phyloP scores from a whole-genome alignment of 2,888 invertebrate species.

The Drosophila mimica region DNA sequence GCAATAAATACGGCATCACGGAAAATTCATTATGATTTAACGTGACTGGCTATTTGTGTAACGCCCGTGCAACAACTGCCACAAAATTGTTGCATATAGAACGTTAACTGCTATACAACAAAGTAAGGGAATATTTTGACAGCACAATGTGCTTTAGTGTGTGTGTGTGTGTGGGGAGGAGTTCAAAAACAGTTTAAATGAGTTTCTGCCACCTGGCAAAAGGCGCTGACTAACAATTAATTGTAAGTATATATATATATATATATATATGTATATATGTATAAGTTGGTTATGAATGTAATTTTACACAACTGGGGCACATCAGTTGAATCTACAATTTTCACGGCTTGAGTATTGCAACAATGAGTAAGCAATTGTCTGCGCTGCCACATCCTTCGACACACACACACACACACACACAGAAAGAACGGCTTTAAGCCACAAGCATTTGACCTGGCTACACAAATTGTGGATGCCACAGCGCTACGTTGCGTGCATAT shows the following conservation, averaged over 20 bases:
- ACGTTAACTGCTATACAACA: constrained; percentile 35
- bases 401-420: constrained; percentile 20
- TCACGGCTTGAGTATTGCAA: constrained; percentile 3
- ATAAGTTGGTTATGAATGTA: neutral
- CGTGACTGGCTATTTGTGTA: constrained; percentile 63
- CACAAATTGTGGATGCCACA: constrained; percentile 32
- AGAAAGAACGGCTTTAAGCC: neutral
- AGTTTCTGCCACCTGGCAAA: constrained; percentile 58
- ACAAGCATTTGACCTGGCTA: constrained; percentile 25
- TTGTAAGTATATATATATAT: neutral
- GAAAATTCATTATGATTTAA: constrained; percentile 33
- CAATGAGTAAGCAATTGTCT: constrained; percentile 17
- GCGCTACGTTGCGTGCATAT: constrained; percentile 49
- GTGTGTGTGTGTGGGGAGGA: constrained; percentile 2
- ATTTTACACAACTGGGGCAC: neutral
- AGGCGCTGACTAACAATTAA: constrained; percentile 49
- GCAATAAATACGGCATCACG: neutral
- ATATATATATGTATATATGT: neutral
- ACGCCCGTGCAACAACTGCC: neutral
- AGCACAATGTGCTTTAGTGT: neutral
- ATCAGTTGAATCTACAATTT: constrained; percentile 15
- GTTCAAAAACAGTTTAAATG: constrained; percentile 66
- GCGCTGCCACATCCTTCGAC: constrained; percentile 8
- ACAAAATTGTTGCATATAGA: constrained; percentile 7
- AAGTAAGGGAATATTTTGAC: neutral